Evolutionary conservation across 2,797 vertebrate genomes (phyloP), one percentile per base, ranked within the genome.

Genomic region (Emydoidea blandingii): DNA sequence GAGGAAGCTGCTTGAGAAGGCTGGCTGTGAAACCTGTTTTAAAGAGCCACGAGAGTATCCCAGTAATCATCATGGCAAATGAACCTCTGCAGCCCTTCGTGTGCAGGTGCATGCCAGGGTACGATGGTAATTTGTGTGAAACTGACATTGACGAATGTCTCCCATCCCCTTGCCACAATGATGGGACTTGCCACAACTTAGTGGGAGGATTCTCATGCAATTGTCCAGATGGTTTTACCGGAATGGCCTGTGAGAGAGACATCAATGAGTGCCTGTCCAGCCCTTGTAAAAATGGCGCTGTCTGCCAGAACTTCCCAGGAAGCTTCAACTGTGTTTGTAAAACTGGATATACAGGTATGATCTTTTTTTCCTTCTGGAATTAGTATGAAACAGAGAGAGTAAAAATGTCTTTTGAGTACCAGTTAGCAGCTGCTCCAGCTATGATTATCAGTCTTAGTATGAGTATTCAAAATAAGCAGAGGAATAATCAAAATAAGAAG

Each of bases 151-250:
- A 99, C 0, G 99, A 99, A 96, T 99, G 99, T 95, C 98, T 99
- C 44, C 99, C 99, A 1, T 98, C 98, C 0, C 99, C 99, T 41
- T 99, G 99, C 97, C 99, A 99, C 98, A 99, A 99, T 3, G 98
- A 98, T 0, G 99, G 98, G 95, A 99, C 97, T 16, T 99, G 99
- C 98, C 99, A 99, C 96, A 99, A 99, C 96, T 97, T 99, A 93
- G 99, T 99, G 87, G 99, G 99, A 3, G 99, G 99, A 25, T 99
- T 99, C 98, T 99, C 99, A 2, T 99, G 99, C 98, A 99, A 99
- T 97, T 99, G 99, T 95, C 98, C 98, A 0, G 99, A 99, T n/a
- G 99, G 99, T 82, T 99, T 99, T 98, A 99, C 99, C 0, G 99
- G 99, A 52, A 99, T 99, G 98, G 99, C 99, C 87, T 99, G 99